These are phyloP conservation scores for Trileptium ribeirensis DNA, from an alignment of 2,888 invertebrate genomes.

Conservation along the genomic window DNA sequence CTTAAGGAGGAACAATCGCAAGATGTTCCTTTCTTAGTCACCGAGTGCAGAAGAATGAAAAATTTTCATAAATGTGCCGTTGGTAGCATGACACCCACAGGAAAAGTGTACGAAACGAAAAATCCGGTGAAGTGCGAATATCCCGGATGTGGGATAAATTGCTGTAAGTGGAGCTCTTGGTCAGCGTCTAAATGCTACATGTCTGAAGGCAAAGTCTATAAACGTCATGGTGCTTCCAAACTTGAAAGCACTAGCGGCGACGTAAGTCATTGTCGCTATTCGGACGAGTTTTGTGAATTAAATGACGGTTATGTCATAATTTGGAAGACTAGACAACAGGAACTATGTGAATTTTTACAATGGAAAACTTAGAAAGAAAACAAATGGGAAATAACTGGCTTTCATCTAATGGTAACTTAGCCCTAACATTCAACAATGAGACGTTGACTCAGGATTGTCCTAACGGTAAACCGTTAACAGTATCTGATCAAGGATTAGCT, in stretches of 20 bases:
- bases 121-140: not conserved
- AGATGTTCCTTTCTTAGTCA: not conserved
- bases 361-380: not conserved
- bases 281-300: not conserved
- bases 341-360: not conserved
- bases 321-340: not conserved
- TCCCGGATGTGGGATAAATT: not conserved
- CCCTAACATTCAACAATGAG: not conserved
- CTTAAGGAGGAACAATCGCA: not conserved
- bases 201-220: not conserved
- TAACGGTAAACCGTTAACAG: not conserved
- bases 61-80: not conserved
- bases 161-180: not conserved
- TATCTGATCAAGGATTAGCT: not conserved
- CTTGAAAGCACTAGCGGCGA: not conserved
- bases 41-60: not conserved
- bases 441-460: not conserved
- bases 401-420: not conserved
- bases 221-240: not conserved
- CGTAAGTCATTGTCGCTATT: not conserved
- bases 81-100: not conserved
- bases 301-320: not conserved
- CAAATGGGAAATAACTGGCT: not conserved
- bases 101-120: not conserved
- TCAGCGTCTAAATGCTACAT: not conserved